Percentiles rank a stretch among this genome's conserved stretches.
These are phyloP conservation scores for Xylocopa sonorina DNA, from an alignment of 1,140 invertebrate species.

Conservation along the genomic window DNA sequence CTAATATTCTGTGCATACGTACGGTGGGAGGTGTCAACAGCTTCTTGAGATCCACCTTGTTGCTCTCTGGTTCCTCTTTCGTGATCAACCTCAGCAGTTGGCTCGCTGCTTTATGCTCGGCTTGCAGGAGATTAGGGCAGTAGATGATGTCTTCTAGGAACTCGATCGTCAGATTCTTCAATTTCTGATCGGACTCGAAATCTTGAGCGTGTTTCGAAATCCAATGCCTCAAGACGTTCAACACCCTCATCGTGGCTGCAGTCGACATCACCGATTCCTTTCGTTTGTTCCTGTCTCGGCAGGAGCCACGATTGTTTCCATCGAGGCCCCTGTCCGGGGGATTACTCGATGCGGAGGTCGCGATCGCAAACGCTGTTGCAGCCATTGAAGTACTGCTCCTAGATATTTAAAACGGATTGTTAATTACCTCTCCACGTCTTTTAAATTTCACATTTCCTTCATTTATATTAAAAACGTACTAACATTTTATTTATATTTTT, in stretches of 20 bases:
- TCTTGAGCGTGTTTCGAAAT: slow-evolving; percentile 89
- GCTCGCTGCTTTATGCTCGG: slow-evolving; percentile 94
- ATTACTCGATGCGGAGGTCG: slow-evolving; percentile 93
- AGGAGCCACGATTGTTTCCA: slow-evolving; percentile 76
- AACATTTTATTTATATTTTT: too few species aligned
- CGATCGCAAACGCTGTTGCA: slow-evolving; percentile 95
- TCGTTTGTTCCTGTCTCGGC: slow-evolving; percentile 81
- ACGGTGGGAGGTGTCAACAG: slow-evolving; percentile 89
- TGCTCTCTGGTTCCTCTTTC: slow-evolving; percentile 85
- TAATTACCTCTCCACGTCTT: neutral
- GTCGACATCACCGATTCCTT: slow-evolving; percentile 95
- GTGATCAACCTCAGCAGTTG: slow-evolving; percentile 91
- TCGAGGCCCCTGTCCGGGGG: slow-evolving; percentile 84
- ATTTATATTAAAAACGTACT: too few species aligned
- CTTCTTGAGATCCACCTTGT: slow-evolving; percentile 87
- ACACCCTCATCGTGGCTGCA: slow-evolving; percentile 95
- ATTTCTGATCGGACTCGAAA: slow-evolving; percentile 90
- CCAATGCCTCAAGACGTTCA: slow-evolving; percentile 92
- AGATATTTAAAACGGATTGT: slow-evolving; percentile 20
- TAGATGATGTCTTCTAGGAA: slow-evolving; percentile 95
- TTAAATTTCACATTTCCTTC: neutral
- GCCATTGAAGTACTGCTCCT: slow-evolving; percentile 95
- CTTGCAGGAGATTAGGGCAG: slow-evolving; percentile 92
- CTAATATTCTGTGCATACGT: slow-evolving; percentile 62
- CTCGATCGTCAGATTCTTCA: slow-evolving; percentile 91